Conservation (phyloP, 2,113 vertebrate genomes). For the Merops nubicus region DNA sequence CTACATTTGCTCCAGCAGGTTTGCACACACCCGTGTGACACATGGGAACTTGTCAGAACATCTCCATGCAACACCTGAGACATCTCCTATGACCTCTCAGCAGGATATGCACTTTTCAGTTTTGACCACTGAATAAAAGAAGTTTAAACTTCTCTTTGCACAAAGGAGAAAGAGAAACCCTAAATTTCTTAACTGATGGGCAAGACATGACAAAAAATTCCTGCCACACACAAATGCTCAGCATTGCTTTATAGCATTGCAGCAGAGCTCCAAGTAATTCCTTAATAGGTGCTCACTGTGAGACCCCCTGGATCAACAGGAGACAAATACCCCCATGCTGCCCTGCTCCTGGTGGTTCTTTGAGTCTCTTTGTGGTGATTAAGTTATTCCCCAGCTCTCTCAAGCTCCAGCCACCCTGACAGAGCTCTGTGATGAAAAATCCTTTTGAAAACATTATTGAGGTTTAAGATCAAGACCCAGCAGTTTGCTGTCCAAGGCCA, state of each 20-base stretch:
- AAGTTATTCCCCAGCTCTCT: neutral
- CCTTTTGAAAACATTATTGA: neutral
- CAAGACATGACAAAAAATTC: neutral
- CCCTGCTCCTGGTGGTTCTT: neutral
- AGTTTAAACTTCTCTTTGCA: neutral
- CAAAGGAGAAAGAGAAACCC: neutral
- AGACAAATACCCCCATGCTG: neutral
- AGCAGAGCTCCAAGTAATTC: neutral
- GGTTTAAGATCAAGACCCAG: slow-evolving; percentile 35
- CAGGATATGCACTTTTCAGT: neutral
- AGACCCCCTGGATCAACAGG: neutral
- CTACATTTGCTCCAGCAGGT: neutral
- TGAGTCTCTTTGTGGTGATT: neutral
- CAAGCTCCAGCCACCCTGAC: neutral
- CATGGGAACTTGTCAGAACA: neutral
- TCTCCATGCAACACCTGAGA: neutral
- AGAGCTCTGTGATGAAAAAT: neutral
- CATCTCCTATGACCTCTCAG: neutral
- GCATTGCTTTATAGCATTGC: neutral
- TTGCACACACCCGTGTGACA: neutral
- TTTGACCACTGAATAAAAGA: rapidly evolving
- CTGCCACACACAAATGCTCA: neutral
- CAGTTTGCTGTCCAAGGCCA: slow-evolving; percentile 18
- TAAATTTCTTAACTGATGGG: neutral
- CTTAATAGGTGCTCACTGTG: neutral